These are phyloP conservation scores for Bufo bufo DNA, from an alignment of 2,113 vertebrate species.

Conservation along the genomic window DNA sequence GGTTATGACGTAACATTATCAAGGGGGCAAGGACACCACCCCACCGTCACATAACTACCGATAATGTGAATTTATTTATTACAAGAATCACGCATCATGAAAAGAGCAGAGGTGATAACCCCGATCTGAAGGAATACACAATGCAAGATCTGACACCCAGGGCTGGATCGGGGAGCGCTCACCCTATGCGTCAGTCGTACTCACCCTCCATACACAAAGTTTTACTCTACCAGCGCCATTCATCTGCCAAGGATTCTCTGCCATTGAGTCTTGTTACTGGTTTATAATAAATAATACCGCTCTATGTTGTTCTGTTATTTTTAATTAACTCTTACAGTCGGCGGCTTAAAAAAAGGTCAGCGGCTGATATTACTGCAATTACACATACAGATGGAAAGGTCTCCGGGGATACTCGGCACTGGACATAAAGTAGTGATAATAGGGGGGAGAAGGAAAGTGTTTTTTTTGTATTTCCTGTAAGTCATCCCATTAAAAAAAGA, in stretches of 20 bases:
- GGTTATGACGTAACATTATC: background rate
- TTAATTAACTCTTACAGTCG: background rate
- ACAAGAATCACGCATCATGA: background rate
- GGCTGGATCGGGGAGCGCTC: background rate
- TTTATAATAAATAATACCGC: conserved; percentile 22
- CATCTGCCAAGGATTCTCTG: conserved; percentile 10
- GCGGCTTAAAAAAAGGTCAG: background rate
- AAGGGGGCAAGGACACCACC: background rate
- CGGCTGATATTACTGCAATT: background rate
- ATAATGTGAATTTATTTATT: background rate
- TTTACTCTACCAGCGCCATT: background rate
- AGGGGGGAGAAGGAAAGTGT: too few species aligned
- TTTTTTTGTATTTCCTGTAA: too few species aligned
- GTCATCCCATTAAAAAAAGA: too few species aligned
- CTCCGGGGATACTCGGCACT: background rate
- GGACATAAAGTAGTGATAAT: background rate
- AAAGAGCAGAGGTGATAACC: background rate
- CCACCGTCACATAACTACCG: background rate
- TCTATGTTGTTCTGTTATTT: background rate
- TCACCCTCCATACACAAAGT: background rate
- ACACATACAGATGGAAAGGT: background rate
- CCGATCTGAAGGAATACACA: background rate
- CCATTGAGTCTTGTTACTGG: conserved; percentile 1
- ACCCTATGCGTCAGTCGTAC: background rate
- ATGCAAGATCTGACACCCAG: background rate